Percentiles rank a stretch among this genome's conserved stretches.
These are phyloP conservation scores for Nannospalax galili DNA, from an alignment of 2,113 vertebrate species.

Conservation along the genomic window DNA sequence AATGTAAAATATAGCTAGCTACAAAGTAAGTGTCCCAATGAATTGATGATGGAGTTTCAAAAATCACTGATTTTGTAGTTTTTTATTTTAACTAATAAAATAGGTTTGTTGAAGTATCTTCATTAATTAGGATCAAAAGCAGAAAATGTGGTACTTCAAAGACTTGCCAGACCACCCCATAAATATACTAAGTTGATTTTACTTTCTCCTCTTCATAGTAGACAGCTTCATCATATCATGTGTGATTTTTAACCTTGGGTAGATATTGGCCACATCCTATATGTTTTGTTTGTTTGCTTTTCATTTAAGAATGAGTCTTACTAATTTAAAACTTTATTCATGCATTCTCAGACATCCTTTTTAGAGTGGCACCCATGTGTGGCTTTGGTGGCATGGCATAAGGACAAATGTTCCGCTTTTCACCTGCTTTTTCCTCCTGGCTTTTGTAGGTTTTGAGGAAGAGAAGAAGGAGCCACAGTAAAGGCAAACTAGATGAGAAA, in stretches of 20 bases:
- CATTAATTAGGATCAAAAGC: neutral
- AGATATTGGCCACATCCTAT: neutral
- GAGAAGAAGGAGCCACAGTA: neutral
- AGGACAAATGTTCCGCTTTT: neutral
- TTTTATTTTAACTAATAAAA: slow-evolving; percentile 36
- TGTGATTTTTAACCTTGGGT: neutral
- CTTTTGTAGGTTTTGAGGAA: neutral
- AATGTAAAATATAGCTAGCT: slow-evolving; percentile 31
- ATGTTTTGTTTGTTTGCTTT: neutral
- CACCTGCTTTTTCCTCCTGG: neutral
- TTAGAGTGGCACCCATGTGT: neutral
- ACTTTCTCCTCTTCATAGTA: neutral
- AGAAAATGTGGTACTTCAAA: neutral
- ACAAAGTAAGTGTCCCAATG: neutral
- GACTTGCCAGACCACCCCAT: neutral
- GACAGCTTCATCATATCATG: neutral
- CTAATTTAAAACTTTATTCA: neutral
- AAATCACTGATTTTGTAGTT: neutral
- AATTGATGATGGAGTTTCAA: slow-evolving; percentile 1
- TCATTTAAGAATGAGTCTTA: neutral
- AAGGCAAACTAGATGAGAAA: neutral
- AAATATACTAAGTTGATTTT: neutral
- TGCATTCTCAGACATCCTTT: neutral
- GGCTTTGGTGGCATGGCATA: too few relatives aligned
- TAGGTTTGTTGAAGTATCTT: slow-evolving; percentile 7